A percentile compares a stretch with the other conserved stretches of the same genome.
phyloP scores from a whole-genome alignment of 2,797 vertebrate genomes.

The Gymnothorax javanicus region DNA sequence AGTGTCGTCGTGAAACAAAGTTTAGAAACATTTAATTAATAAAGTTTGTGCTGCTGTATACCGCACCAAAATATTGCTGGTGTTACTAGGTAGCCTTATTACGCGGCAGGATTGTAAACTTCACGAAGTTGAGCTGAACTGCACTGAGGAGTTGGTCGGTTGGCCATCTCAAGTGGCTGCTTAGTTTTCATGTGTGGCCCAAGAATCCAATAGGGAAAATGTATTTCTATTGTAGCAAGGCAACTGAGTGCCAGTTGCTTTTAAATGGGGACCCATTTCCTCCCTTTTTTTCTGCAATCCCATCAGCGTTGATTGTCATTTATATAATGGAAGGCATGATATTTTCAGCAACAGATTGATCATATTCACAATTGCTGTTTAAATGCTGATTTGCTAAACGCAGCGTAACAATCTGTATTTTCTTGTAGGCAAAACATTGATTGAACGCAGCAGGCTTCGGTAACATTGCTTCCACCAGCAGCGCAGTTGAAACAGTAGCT shows the following conservation, averaged over 20 bases:
- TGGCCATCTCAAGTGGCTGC: background rate
- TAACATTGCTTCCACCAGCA: background rate
- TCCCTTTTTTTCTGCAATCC: background rate
- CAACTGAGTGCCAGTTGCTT: background rate
- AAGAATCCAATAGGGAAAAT: background rate
- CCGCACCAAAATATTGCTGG: background rate
- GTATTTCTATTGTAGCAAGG: background rate
- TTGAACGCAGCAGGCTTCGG: background rate
- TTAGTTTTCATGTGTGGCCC: background rate
- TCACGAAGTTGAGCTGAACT: background rate
- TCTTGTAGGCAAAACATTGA: background rate
- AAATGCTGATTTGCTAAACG: background rate
- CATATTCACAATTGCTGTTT: background rate
- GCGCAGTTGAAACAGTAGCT: background rate
- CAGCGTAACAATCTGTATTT: background rate
- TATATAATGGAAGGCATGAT: too few species aligned
- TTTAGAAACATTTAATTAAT: background rate
- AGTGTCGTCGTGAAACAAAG: background rate
- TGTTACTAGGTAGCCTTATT: background rate
- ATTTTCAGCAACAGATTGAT: background rate
- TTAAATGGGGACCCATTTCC: background rate
- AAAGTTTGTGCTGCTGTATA: background rate
- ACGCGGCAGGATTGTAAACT: background rate
- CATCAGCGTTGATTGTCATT: background rate
- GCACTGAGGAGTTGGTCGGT: background rate